These are phyloP conservation scores for Drosophila demipolita DNA, from an alignment of 2,888 invertebrate species.

Conservation along the genomic window DNA sequence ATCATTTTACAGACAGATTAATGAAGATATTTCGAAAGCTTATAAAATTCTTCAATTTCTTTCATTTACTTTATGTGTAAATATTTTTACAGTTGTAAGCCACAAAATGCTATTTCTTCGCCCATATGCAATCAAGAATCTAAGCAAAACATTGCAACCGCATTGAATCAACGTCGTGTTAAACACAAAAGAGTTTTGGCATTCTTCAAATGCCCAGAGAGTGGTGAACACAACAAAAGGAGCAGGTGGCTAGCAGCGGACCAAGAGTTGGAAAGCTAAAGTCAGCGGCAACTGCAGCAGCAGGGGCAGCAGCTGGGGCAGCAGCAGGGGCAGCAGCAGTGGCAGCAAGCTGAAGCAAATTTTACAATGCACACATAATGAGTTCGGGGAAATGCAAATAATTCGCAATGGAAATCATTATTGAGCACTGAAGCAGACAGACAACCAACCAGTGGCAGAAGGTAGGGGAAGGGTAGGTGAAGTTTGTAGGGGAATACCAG, in stretches of 20 bases:
- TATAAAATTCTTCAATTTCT: not conserved
- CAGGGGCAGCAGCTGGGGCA: slow-evolving; percentile 16
- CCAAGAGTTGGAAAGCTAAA: slow-evolving; percentile 1
- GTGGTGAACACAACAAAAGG: not conserved
- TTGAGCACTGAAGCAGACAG: slow-evolving; percentile 67
- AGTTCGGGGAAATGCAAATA: slow-evolving; percentile 75
- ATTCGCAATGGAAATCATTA: slow-evolving; percentile 74
- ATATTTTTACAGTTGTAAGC: not conserved
- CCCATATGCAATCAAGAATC: slow-evolving; percentile 22
- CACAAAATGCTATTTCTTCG: not conserved
- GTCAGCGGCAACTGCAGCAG: slow-evolving; percentile 17
- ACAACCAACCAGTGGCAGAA: slow-evolving; percentile 4
- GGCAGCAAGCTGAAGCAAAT: slow-evolving; percentile 29
- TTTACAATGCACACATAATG: slow-evolving; percentile 73
- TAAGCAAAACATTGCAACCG: slow-evolving; percentile 15
- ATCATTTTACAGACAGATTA: not conserved
- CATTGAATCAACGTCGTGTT: slow-evolving; percentile 22
- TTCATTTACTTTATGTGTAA: not conserved
- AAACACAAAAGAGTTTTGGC: slow-evolving; percentile 23
- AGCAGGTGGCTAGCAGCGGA: slow-evolving; percentile 11
- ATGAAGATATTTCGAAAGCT: not conserved
- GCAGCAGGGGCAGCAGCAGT: slow-evolving; percentile 3
- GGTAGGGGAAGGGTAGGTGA: not conserved
- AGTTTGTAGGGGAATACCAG: not conserved
- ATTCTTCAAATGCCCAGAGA: slow-evolving; percentile 21